Percentiles rank a stretch among this genome's conserved stretches.
Evolutionary conservation across 2,113 vertebrate genomes (phyloP).

Genomic region (Hypanus sabinus): DNA sequence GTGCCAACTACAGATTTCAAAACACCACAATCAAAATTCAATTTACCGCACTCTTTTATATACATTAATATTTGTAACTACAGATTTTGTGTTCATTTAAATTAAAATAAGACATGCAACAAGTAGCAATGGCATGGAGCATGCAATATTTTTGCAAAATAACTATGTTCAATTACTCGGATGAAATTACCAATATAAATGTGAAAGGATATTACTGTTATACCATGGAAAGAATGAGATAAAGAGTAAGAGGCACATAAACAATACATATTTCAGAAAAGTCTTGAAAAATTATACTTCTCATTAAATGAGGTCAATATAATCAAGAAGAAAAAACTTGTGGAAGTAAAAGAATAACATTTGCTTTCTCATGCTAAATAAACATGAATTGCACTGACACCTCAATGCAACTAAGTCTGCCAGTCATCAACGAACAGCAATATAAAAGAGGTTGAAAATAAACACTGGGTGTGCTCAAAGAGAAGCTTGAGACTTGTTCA

Average conservation of each 20-base stretch:
- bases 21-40: not conserved
- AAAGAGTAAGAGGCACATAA: not conserved
- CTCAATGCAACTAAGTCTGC: not conserved
- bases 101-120: not conserved
- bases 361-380: no score
- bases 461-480: not conserved
- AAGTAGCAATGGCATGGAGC: not conserved
- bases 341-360: no score
- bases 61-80: not conserved
- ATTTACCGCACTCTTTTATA: not conserved
- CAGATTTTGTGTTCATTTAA: not conserved
- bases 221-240: not conserved
- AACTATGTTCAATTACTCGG: not conserved
- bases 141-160: not conserved
- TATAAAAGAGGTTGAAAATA: not conserved
- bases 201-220: not conserved
- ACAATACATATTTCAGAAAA: not conserved
- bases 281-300: not conserved
- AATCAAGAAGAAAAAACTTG: not conserved
- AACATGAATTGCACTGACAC: no score
- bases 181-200: not conserved
- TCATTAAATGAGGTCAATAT: not conserved
- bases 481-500: not conserved
- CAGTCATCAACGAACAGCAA: not conserved
- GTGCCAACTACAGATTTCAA: not conserved